Evolutionary conservation across 2,888 invertebrate genomes (phyloP), one percentile per base, ranked within the genome.

Genomic region (Zelleria hepariella): DNA sequence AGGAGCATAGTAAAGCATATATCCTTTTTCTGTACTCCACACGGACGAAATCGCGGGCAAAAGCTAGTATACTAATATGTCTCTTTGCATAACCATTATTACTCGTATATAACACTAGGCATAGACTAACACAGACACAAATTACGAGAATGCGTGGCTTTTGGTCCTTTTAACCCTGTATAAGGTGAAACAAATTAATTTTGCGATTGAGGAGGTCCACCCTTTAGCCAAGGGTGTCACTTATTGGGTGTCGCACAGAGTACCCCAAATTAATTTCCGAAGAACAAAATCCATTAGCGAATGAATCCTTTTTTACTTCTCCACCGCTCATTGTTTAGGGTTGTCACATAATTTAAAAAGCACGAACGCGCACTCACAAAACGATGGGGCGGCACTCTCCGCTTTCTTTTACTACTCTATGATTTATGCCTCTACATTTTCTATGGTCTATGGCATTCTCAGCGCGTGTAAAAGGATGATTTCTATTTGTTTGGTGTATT

Each of bases 201-300:
- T 49, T 24, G 2, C 25, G 15, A 53, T 25, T 24, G 10, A 53
- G 20, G 10, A 51, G 32, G 51, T 61, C 70, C 73, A 70, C 70
- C 75, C 72, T 70, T 66, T 49, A 61, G 63, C 59, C 63, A 74
- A 71, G 78, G 77, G 72, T 70, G 72, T 65, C 62, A 68, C 70
- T 78, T 77, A 85, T 85, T 84, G 80, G 83, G 80, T 83, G 82
- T 73, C 77, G 80, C 83, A n/a, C n/a, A 75, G 74, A 83, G 82
- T 82, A 85, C 86, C 86, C 86, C 81, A 83, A 86, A 87, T 86
- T 85, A 86, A 86, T 86, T 83, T 86, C 83, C 81, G 79, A 42
- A 83, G 84, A 87, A 86, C 83, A 85, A 84, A 85, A 86, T 86
- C 82, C 86, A 87, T 87, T 87, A 86, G 86, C 78, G 82, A 81